These are phyloP conservation scores for Leucania comma DNA, from an alignment of 2,888 invertebrate genomes.

Conservation along the genomic window DNA sequence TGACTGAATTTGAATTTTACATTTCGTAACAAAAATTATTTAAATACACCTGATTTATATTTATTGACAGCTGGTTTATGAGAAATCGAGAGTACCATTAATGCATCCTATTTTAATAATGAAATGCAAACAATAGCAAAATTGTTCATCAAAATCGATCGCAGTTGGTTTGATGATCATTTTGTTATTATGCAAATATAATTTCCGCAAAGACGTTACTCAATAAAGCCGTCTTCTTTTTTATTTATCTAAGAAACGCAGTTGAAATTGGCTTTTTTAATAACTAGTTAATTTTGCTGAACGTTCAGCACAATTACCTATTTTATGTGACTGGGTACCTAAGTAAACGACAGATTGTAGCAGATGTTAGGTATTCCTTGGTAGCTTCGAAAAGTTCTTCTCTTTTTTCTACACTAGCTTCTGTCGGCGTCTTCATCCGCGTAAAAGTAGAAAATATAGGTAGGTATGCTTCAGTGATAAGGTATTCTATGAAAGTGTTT, in stretches of 20 bases:
- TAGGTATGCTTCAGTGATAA: too few relatives aligned
- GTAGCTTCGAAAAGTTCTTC: too few relatives aligned
- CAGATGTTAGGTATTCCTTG: too few relatives aligned
- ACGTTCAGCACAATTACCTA: neutral
- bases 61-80: neutral
- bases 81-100: neutral
- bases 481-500: too few relatives aligned
- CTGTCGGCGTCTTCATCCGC: too few relatives aligned
- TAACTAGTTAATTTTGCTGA: constrained; percentile 19
- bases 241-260: neutral
- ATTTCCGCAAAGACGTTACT: neutral
- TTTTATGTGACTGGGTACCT: too few relatives aligned
- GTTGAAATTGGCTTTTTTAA: constrained; percentile 24
- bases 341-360: too few relatives aligned
- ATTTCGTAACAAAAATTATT: neutral
- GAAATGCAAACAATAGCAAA: neutral
- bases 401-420: too few relatives aligned
- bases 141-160: neutral
- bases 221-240: neutral
- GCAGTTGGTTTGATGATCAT: too few relatives aligned
- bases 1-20: constrained; percentile 1
- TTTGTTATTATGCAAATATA: too few relatives aligned
- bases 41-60: neutral
- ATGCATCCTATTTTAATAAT: neutral
- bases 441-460: too few relatives aligned